Evolutionary conservation across 2,113 vertebrate genomes (phyloP).

Genomic region (Zapus hudsonius): DNA sequence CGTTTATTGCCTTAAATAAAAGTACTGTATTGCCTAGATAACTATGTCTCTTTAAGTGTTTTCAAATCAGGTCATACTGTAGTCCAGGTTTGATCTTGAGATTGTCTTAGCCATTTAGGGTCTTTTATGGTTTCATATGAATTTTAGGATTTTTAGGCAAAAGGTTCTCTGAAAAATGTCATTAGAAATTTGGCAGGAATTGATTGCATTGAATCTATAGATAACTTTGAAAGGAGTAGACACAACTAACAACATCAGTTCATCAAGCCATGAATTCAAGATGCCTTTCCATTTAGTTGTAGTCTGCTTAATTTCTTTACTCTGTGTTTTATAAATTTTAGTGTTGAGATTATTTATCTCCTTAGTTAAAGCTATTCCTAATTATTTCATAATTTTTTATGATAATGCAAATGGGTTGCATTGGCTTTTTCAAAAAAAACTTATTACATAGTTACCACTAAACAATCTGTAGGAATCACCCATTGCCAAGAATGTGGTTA

Average conservation of each 20-base stretch:
- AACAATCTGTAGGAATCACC: neutral
- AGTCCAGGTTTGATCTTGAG: neutral
- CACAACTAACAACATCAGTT: neutral
- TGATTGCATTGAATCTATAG: neutral
- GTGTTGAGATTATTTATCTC: neutral
- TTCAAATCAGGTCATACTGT: neutral
- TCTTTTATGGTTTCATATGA: neutral
- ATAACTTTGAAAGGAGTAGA: neutral
- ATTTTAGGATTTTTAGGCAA: neutral
- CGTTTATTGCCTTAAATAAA: neutral
- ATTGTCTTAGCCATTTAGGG: neutral
- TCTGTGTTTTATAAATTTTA: neutral
- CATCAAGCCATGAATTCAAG: neutral
- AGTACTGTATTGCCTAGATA: neutral
- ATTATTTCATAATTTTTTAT: neutral
- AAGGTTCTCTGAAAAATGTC: neutral
- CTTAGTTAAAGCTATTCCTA: neutral
- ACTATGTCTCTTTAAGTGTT: neutral
- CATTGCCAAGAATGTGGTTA: conserved; percentile 31
- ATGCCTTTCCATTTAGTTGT: neutral
- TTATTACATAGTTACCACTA: neutral
- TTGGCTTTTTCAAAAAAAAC: too few species aligned
- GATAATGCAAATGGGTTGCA: neutral
- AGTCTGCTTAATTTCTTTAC: neutral
- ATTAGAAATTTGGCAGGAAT: neutral